These are phyloP conservation scores for Pedetes capensis DNA, from an alignment of 2,113 vertebrate genomes.

Conservation along the genomic window DNA sequence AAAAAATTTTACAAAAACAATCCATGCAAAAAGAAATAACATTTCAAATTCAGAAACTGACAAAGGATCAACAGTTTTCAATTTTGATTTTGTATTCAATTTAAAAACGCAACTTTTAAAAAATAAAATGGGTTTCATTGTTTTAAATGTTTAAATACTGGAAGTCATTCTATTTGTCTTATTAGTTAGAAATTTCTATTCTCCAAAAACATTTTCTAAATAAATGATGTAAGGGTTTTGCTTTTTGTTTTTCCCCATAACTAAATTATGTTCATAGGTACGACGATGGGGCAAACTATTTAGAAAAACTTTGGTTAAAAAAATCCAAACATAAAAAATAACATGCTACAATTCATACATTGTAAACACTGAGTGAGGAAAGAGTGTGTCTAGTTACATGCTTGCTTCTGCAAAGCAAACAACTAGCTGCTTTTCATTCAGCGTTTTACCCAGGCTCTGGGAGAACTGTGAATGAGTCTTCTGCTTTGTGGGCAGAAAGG, in stretches of 20 bases:
- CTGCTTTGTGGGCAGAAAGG: neutral
- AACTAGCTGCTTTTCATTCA: neutral
- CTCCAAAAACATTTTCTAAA: slow-evolving; percentile 35
- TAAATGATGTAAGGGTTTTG: neutral
- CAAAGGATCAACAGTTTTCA: neutral
- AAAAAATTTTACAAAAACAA: neutral
- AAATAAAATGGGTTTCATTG: neutral
- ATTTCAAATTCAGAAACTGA: neutral
- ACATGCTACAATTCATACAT: fast-evolving
- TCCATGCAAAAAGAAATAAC: neutral
- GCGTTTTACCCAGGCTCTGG: neutral
- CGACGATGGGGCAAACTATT: neutral
- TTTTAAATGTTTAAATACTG: neutral
- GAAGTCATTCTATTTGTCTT: neutral
- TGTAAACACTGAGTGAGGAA: neutral
- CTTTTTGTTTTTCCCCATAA: too few relatives aligned
- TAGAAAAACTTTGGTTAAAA: neutral
- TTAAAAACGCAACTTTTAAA: neutral
- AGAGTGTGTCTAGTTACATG: fast-evolving
- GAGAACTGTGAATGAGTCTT: neutral
- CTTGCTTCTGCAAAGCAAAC: neutral
- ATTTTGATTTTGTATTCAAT: neutral
- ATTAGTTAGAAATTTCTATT: neutral
- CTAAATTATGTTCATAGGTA: slow-evolving; percentile 14
- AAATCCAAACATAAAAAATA: neutral